Base-by-base conservation (phyloP, 2,113 vertebrate genomes). In the Anarrhichthys ocellatus region DNA sequence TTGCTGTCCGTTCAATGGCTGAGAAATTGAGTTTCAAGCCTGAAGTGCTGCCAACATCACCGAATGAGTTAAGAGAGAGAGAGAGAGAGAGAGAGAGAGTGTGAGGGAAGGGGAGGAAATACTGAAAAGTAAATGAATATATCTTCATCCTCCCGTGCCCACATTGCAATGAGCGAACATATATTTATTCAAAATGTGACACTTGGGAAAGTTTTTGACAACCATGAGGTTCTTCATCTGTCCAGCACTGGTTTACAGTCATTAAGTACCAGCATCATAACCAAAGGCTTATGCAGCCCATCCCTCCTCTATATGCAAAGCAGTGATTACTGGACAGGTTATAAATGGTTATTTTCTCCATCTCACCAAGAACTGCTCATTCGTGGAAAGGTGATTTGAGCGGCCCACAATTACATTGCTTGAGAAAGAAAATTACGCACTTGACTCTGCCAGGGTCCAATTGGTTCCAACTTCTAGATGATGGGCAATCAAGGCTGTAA, bases 11-110 rank as follows among this genome's bases (percentile, higher is more conserved):
- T 94, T 95, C 94, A 95, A 89, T 84, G 92, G 90, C 92, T 90
- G 91, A 95, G 94, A 95, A 96, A 95, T 95, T 95, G 93, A 93
- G 93, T 95, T 95, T 94, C 86, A 91, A 92, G 94, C 93, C 94
- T 61, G 88, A 88, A 95, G 95, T 88, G 69, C 88, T 92, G 88
- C 88, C 90, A 89, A 85, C 79, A 87, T 93, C 80, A 76, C 66
- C 85, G 78, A 92, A 92, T 86, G 78, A 89, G 73, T 67, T 88
- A 67, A 79, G 29, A 15, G 74, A 4, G 83, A 71, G 73, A 78
- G 66, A 71, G 82, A 80, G 69, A 67, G 83, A 68, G 73, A 80
- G 66, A 71, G 82, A 72, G 66, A 50, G 32, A 27, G n/a, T n/a
- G n/a, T n/a, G n/a, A n/a, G n/a, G n/a, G n/a, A n/a, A 73, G 56